Conservation (phyloP, 2,888 invertebrate genomes). For the Syritta pipiens region DNA sequence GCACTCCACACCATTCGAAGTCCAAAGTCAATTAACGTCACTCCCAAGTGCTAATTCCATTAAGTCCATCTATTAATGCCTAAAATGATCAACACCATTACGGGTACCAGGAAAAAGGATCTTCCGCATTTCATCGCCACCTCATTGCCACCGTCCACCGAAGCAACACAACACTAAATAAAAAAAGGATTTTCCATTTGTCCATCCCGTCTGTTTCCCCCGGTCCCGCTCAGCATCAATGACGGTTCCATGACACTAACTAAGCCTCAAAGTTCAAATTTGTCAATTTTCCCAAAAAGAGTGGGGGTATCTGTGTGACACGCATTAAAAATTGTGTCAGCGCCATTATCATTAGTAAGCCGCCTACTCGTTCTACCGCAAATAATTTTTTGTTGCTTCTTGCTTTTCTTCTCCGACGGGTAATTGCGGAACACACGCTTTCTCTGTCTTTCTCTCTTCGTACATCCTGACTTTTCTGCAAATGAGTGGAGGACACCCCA, state of each 20-base stretch:
- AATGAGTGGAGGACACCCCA: conserved; percentile 40
- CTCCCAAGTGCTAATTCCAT: background rate
- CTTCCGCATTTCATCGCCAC: background rate
- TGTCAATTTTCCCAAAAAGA: conserved; percentile 29
- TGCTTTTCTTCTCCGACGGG: background rate
- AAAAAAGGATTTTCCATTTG: conserved; percentile 49
- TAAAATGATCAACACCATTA: background rate
- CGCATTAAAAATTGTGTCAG: conserved; percentile 67
- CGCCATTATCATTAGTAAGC: conserved; percentile 62
- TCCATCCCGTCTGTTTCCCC: background rate
- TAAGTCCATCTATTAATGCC: background rate
- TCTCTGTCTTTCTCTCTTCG: background rate
- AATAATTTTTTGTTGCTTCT: conserved; percentile 39
- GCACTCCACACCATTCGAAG: background rate
- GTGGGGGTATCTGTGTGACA: no score
- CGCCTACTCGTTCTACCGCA: conserved; percentile 44
- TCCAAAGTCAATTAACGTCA: conserved; percentile 39
- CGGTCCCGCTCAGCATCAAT: conserved; percentile 41
- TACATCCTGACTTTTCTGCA: conserved; percentile 30
- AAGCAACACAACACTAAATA: conserved; percentile 51
- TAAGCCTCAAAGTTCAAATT: conserved; percentile 47
- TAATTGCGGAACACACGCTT: no score
- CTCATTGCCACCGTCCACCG: background rate
- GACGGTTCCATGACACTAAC: conserved; percentile 42
- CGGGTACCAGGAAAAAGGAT: background rate